phyloP scores from a whole-genome alignment of 2,888 invertebrate species.

The Syrphus vitripennis region DNA sequence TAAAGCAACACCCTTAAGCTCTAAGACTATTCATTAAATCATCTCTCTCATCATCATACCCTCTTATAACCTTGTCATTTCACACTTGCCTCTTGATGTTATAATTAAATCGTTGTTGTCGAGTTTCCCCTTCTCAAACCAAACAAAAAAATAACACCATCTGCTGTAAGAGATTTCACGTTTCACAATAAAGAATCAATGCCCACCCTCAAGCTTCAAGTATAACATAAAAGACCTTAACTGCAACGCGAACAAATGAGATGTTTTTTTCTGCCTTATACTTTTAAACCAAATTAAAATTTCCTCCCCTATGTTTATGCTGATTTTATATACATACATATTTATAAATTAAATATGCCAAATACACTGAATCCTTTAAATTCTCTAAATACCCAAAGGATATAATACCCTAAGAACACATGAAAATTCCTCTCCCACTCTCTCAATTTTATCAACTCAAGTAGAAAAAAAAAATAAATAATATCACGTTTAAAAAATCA shows the following conservation, averaged over 20 bases:
- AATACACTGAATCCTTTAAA: constrained; percentile 27
- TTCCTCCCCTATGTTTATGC: constrained; percentile 39
- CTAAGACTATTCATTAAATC: constrained; percentile 30
- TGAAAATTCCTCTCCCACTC: background rate
- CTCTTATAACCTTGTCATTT: constrained; percentile 22
- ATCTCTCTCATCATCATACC: background rate
- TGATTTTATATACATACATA: constrained; percentile 24
- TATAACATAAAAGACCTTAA: background rate
- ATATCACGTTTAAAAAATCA: constrained; percentile 47
- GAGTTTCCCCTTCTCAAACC: constrained; percentile 45
- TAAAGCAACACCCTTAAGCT: background rate
- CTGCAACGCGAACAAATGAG: background rate
- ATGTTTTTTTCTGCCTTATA: background rate
- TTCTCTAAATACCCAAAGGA: background rate
- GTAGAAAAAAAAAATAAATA: background rate
- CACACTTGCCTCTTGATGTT: constrained; percentile 67
- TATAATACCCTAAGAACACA: background rate
- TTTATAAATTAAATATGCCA: constrained; percentile 22
- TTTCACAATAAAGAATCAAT: constrained; percentile 24
- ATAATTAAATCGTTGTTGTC: constrained; percentile 62
- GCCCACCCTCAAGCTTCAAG: constrained; percentile 25
- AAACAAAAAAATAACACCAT: constrained; percentile 36
- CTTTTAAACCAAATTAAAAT: constrained; percentile 38
- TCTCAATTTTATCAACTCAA: background rate
- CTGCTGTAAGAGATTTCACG: constrained; percentile 56